phyloP scores from a whole-genome alignment of 2,113 vertebrate species.

The Phocoena phocoena region DNA sequence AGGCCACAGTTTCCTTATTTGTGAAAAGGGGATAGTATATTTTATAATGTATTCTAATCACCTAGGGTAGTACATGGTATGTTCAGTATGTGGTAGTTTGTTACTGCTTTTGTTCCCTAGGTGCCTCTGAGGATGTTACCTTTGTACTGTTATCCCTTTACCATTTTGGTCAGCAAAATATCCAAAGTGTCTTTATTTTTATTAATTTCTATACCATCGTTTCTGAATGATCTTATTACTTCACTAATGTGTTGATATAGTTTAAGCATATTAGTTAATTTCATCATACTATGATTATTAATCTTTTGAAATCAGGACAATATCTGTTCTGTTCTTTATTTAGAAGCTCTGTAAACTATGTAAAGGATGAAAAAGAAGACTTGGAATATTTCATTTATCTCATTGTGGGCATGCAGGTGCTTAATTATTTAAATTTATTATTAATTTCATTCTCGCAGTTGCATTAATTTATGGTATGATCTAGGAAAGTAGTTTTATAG shows the following conservation, averaged over 20 bases:
- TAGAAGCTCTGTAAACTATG: constrained; percentile 53
- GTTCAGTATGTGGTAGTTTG: neutral
- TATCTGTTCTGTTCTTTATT: constrained; percentile 64
- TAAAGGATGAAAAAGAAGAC: constrained; percentile 45
- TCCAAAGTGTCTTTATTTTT: constrained; percentile 5
- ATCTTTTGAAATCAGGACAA: constrained; percentile 54
- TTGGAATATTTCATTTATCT: constrained; percentile 57
- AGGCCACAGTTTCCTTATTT: constrained; percentile 23
- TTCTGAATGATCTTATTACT: constrained; percentile 49
- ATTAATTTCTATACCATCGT: constrained; percentile 29
- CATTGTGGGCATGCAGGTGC: neutral
- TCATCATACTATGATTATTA: constrained; percentile 31
- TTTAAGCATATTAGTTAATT: constrained; percentile 51
- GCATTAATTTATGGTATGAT: constrained; percentile 41
- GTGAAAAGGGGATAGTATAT: neutral
- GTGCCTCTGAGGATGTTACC: neutral
- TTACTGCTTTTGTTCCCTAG: neutral
- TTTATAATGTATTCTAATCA: neutral
- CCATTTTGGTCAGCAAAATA: constrained; percentile 31
- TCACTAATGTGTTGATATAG: constrained; percentile 18
- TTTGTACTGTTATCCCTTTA: neutral
- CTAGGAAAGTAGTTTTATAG: constrained; percentile 26
- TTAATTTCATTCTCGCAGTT: constrained; percentile 38
- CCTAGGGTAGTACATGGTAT: neutral
- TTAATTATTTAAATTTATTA: constrained; percentile 70